phyloP scores from a whole-genome alignment of 2,888 invertebrate species.

The Criorhina ranunculi region DNA sequence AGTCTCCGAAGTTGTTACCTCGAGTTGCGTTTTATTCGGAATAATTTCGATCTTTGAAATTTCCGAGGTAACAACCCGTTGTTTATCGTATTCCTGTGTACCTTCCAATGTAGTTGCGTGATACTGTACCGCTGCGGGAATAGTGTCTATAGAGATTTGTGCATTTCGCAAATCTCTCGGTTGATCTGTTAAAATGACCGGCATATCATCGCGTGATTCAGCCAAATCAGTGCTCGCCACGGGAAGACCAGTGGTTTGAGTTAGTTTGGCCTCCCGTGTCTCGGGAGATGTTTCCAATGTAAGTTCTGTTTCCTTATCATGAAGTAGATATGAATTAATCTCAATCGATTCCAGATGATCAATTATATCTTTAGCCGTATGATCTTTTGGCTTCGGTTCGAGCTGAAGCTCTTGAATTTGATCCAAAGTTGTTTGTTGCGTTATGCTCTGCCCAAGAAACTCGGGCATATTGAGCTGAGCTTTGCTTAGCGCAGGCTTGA shows the following conservation, averaged over 20 bases:
- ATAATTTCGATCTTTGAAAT: constrained; percentile 77
- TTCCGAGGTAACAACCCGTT: constrained; percentile 75
- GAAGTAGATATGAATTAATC: constrained; percentile 74
- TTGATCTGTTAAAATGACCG: constrained; percentile 56
- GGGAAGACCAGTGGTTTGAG: constrained; percentile 84
- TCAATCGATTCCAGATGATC: constrained; percentile 79
- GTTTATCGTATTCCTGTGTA: constrained; percentile 80
- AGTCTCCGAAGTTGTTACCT: constrained; percentile 84
- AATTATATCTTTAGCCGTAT: constrained; percentile 72
- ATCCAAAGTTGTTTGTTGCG: constrained; percentile 79
- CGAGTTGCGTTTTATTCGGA: constrained; percentile 77
- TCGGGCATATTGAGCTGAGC: constrained; percentile 78
- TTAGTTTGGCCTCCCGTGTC: constrained; percentile 74
- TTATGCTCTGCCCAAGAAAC: constrained; percentile 75
- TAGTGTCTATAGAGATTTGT: constrained; percentile 84
- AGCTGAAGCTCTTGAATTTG: constrained; percentile 66
- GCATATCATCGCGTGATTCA: constrained; percentile 86
- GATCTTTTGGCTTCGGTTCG: constrained; percentile 73
- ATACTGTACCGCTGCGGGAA: constrained; percentile 80
- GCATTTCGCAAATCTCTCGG: constrained; percentile 80
- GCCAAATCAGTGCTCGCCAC: constrained; percentile 86
- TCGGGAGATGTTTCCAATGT: constrained; percentile 54
- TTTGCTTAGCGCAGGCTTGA: constrained; percentile 67
- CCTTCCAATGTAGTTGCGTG: constrained; percentile 80
- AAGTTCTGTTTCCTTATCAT: constrained; percentile 80